Evolutionary conservation across 2,113 vertebrate species (phyloP), one percentile per base, ranked within the genome.

Genomic region (Craseonycteris thonglongyai): DNA sequence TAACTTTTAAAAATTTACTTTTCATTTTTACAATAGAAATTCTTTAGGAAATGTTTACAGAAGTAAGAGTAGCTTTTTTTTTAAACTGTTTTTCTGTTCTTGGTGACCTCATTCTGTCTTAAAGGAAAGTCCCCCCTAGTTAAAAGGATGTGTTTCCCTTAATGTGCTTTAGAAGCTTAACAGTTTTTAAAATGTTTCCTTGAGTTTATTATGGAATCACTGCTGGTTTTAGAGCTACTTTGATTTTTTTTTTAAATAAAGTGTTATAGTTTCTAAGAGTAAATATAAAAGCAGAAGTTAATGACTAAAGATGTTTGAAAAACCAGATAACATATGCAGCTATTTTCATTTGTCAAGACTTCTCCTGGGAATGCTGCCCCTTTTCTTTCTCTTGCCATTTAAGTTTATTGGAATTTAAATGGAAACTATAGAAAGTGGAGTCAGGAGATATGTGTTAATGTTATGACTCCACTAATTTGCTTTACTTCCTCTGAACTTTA

Each of bases 61-160:
- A 88, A 95, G 63, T 89, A 19, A 66, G 26, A 74, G n/a, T 85
- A 14, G 0, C 74, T 35, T 22, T 79, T 80, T 68, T 87, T 79
- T 68, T 38, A 3, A 72, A 65, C 11, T 42, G 16, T 78, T 95
- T 94, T 84, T 72, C 66, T 69, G 33, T 92, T 96, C 21, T 74
- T 95, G n/a, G 28, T 93, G 81, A 95, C 59, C 59, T 95, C 45
- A 90, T 92, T 95, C 58, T 90, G 56, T 96, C 91, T 95, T 94
- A 94, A 95, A 90, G 88, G 81, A 93, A 97, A 95, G 81, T 93
- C 56, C 66, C 78, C 26, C 58, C 85, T 33, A 95, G 33, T 96
- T 92, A 90, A 95, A 92, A 90, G 92, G 40, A 75, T 88, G 7
- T 87, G 45, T 80, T 93, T 84, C 40, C 45, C 30, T 94, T 92